These are phyloP conservation scores for Cydia strobilella DNA, from an alignment of 1,140 invertebrate genomes.

Conservation along the genomic window DNA sequence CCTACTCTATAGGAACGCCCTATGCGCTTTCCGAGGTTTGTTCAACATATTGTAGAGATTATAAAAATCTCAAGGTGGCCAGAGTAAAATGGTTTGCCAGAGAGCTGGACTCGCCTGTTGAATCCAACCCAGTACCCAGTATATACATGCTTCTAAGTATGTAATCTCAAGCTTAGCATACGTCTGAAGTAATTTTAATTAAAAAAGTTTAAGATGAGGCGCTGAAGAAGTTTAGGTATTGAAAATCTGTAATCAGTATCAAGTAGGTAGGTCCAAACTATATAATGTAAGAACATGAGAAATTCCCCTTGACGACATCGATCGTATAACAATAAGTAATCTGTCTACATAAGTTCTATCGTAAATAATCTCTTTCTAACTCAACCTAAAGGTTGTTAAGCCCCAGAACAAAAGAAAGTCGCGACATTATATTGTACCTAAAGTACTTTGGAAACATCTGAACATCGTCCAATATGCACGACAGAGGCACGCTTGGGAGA, in stretches of 20 bases:
- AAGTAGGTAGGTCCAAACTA: neutral
- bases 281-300: neutral
- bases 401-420: slow-evolving; percentile 4
- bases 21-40: too few relatives aligned
- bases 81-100: too few relatives aligned
- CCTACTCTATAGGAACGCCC: too few relatives aligned
- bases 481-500: neutral
- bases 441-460: too few relatives aligned
- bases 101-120: too few relatives aligned
- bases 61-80: too few relatives aligned
- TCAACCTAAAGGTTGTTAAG: neutral
- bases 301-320: neutral
- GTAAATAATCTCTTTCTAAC: neutral
- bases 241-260: neutral
- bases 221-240: neutral
- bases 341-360: neutral
- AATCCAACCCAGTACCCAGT: too few relatives aligned
- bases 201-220: neutral
- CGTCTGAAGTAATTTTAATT: neutral
- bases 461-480: neutral
- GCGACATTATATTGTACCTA: slow-evolving; percentile 1
- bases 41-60: too few relatives aligned
- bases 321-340: neutral
- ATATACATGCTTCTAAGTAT: too few relatives aligned
- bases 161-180: neutral